Evolutionary conservation across 2,888 invertebrate genomes (phyloP), one percentile per base, ranked within the genome.

Genomic region (Pyrrhosoma nymphula): DNA sequence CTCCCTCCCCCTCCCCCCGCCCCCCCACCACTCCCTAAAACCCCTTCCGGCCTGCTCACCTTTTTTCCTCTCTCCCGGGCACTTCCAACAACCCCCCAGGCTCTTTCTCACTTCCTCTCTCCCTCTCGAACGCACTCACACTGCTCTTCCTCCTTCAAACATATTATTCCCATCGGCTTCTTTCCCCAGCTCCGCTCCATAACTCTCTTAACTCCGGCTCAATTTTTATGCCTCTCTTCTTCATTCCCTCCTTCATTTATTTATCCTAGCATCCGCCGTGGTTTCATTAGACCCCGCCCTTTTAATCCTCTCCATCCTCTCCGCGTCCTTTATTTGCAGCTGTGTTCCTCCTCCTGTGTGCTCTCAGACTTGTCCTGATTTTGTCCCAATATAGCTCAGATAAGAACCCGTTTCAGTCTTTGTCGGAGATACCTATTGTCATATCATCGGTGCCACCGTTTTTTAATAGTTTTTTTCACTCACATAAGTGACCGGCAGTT

Each of bases 121-220:
- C 30, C 14, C 82, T 26, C 82, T 14, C 82, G 26, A 69, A 26
- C 82, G 35, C 82, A 14, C 35, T 14, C 60, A 20, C 60, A 20
- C 60, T 16, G 30, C 35, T 82, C 82, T 82, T n/a, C 35, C 35
- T 23, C 82, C 30, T 82, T 35, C 35, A 35, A 82, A 35, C 69
- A n/a, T 8, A 3, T 35, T 82, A 23, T 16, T 69, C 69, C 69
- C 69, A 26, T n/a, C 69, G 26, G 82, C 30, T 16, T 35, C 82
- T 8, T n/a, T 69, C 69, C 69, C 10, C n/a, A 26, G 26, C 82
- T 82, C 35, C 35, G 30, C 69, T 69, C n/a, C 69, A 23, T n/a
- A 69, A 69, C 69, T 69, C 69, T 69, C 69, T 69, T n/a, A 69
- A 82, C 82, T 30, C 35, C 30, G 82, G 35, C 82, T 82, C 82